Evolutionary conservation across 2,888 invertebrate genomes (phyloP).

Genomic region (Ellobium chinense): DNA sequence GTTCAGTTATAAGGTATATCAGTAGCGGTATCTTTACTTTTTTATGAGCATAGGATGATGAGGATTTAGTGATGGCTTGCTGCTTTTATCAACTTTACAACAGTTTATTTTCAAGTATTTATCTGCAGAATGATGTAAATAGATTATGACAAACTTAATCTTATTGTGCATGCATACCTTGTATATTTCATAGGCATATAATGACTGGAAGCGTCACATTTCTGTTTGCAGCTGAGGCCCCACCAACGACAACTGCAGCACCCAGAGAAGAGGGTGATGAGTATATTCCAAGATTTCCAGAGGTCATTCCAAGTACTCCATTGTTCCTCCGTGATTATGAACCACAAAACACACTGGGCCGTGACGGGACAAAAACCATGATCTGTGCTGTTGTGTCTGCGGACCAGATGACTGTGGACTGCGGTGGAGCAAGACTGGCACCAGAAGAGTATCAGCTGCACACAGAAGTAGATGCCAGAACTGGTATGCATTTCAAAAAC

Average conservation of each 20-base stretch:
- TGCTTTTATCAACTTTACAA: too few species aligned
- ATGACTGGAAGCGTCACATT: too few species aligned
- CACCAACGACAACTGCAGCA: background rate
- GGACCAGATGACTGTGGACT: conserved; percentile 35
- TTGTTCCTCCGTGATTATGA: conserved; percentile 36
- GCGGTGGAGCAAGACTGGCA: conserved; percentile 34
- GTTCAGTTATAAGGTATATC: too few species aligned
- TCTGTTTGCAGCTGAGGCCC: conserved; percentile 11
- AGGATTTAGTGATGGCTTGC: too few species aligned
- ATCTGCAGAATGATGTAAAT: too few species aligned
- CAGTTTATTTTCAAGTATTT: too few species aligned
- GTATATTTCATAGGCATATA: too few species aligned
- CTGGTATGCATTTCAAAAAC: too few species aligned
- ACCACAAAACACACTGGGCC: background rate
- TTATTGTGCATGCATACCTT: too few species aligned
- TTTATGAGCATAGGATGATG: too few species aligned
- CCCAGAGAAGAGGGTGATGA: background rate
- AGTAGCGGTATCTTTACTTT: too few species aligned
- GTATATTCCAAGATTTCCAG: conserved; percentile 37
- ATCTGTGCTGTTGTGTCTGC: conserved; percentile 38
- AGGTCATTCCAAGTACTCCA: conserved; percentile 24
- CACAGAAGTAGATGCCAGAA: background rate
- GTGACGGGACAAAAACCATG: conserved; percentile 24
- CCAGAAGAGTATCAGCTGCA: background rate
- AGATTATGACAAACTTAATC: too few species aligned